Percentiles rank a stretch among this genome's conserved stretches.
phyloP scores from a whole-genome alignment of 2,888 invertebrate genomes.

The Yponomeuta malinellus region DNA sequence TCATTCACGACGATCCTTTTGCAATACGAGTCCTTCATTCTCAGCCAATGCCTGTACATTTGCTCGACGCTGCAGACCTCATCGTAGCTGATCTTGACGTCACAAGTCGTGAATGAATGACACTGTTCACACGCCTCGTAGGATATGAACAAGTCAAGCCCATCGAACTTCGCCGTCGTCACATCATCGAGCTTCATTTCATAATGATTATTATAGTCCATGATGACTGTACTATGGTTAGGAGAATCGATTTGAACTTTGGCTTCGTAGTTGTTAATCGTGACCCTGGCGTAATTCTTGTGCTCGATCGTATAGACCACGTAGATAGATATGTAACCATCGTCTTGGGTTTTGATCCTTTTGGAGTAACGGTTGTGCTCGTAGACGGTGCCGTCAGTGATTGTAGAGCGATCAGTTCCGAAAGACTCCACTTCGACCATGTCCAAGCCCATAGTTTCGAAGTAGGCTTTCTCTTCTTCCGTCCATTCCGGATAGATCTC shows the following conservation, averaged over 20 bases:
- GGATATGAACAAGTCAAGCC: slow-evolving; percentile 41
- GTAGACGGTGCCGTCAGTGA: slow-evolving; percentile 31
- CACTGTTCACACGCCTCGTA: slow-evolving; percentile 53
- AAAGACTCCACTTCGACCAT: slow-evolving; percentile 29
- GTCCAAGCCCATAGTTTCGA: slow-evolving; percentile 37
- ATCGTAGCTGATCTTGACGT: slow-evolving; percentile 38
- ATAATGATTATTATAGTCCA: slow-evolving; percentile 43
- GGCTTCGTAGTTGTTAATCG: slow-evolving; percentile 49
- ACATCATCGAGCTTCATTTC: slow-evolving; percentile 43
- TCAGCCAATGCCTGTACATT: slow-evolving; percentile 40
- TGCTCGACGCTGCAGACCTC: slow-evolving; percentile 33
- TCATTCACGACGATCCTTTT: slow-evolving; percentile 48
- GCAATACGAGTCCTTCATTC: slow-evolving; percentile 54
- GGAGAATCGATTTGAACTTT: slow-evolving; percentile 52
- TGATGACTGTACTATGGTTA: slow-evolving; percentile 40
- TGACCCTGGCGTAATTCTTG: slow-evolving; percentile 69
- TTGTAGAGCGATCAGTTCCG: slow-evolving; percentile 19
- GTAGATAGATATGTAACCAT: slow-evolving; percentile 53
- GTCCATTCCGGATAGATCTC: slow-evolving; percentile 64
- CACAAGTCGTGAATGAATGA: slow-evolving; percentile 42
- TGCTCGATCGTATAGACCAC: slow-evolving; percentile 59
- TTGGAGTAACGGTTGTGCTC: slow-evolving; percentile 18
- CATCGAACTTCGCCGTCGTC: slow-evolving; percentile 53
- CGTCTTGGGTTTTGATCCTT: slow-evolving; percentile 26
- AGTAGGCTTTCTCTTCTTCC: slow-evolving; percentile 46